Evolutionary conservation across 2,888 invertebrate genomes (phyloP), one percentile per base, ranked within the genome.

Genomic region (Leuctra nigra): DNA sequence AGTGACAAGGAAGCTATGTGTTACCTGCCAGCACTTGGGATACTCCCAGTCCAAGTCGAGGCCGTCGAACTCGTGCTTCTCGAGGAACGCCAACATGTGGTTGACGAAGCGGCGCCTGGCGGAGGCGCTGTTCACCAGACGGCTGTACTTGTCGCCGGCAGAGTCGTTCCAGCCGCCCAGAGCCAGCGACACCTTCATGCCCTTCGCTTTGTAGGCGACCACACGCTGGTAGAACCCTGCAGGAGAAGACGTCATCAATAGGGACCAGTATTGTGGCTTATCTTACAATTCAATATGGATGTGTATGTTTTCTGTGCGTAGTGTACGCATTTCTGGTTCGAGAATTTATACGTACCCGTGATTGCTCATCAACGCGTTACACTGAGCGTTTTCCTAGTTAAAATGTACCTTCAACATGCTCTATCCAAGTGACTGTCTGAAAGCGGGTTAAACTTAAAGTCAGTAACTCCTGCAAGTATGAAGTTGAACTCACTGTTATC

Each of bases 111-210:
- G 80, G 0, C 77, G 76, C 53, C 92, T 78, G 0, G 89, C 83
- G 1, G 78, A 69, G 0, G 88, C 83, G 68, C 79, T 85, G 65
- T 91, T 87, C 1, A 91, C 92, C 20, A 93, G 70, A 58, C 86
- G 80, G 22, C 91, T 91, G 71, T 93, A 93, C 68, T 93, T 93
- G 68, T 91, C 91, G 0, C 91, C 91, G 33, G 83, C 85, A 0
- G 92, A 94, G 70, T 95, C 92, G 68, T 92, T 94, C 94, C 95
- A 95, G 2, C 95, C 95, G n/a, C 95, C 96, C 22, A 96, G 76
- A 1, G 91, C 94, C 11, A 96, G 73, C 0, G 88, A 82, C 0
- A 93, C 90, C 70, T 93, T 95, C 35, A 91, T 77, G 1, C 89
- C 88, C 64, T 85, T 82, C 53, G 82, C 76, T 68, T 89, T 92